phyloP scores from a whole-genome alignment of 1,140 invertebrate genomes.

The Microvelia longipes region DNA sequence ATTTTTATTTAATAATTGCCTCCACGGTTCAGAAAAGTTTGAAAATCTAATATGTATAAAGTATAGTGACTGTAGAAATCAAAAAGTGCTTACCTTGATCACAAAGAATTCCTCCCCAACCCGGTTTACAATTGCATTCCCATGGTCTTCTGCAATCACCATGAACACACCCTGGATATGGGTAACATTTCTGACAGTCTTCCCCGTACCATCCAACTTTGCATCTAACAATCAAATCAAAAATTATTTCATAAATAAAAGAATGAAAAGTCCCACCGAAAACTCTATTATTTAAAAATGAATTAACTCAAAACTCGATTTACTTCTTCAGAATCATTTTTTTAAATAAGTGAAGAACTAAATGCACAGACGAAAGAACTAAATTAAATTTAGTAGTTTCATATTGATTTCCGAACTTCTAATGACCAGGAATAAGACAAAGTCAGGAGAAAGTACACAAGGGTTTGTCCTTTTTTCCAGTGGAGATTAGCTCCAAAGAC shows the following conservation, averaged over 20 bases:
- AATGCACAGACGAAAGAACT: too few relatives aligned
- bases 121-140: constrained; percentile 70
- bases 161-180: constrained; percentile 71
- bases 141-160: constrained; percentile 70
- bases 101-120: constrained; percentile 77
- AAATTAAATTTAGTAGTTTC: too few relatives aligned
- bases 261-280: neutral
- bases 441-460: too few relatives aligned
- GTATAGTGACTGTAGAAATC: too few relatives aligned
- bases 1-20: too few relatives aligned
- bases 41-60: too few relatives aligned
- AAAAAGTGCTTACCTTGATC: constrained; percentile 75
- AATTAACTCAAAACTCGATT: neutral
- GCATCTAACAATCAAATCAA: constrained; percentile 45
- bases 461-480: too few relatives aligned
- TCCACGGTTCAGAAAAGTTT: too few relatives aligned
- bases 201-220: constrained; percentile 73
- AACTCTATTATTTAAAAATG: neutral
- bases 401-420: too few relatives aligned
- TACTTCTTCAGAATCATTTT: neutral
- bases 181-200: constrained; percentile 63
- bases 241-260: neutral
- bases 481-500: too few relatives aligned
- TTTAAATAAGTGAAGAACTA: too few relatives aligned
- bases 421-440: too few relatives aligned